Base-by-base conservation (phyloP, 2,797 vertebrate species). In the Anguilla marmorata region DNA sequence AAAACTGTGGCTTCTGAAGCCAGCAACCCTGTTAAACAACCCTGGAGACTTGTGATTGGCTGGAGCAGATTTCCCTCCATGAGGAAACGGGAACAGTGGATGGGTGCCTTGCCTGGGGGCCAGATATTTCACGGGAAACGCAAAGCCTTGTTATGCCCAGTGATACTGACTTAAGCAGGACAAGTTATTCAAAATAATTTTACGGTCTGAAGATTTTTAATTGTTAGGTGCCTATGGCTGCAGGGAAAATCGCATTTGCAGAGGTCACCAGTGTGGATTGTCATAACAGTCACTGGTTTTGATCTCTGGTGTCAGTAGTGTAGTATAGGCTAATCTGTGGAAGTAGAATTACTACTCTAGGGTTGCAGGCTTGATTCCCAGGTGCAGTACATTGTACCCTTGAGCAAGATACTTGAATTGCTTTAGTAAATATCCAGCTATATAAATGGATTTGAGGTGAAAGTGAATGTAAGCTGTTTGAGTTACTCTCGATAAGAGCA, bases 141-240 rank as follows among this genome's bases (percentile, higher is more conserved):
- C 14, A 76, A 76, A 37, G 30, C 74, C 33, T 41, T 41, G 33
- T 41, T 37, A 41, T 41, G 3, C 9, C 33, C 74, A 16, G 74
- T 76, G 3, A 76, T 37, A 33, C 74, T 76, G 12, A 76, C 74
- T 76, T 6, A 2, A 41, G 74, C 16, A 41, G 14, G 74, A 24
- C 12, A 76, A 76, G 74, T 37, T 76, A 37, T 76, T 41, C 12
- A 33, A 76, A 30, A 5, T 76, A 33, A 37, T 76, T 76, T 76
- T 37, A 41, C 37, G 74, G 74, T 76, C 74, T 41, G 74, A 76
- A 76, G 74, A 76, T 33, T 76, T 33, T 76, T 19, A 76, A 76
- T 76, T 76, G 74, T 76, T 76, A 41, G 27, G 1, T 76, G 74
- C 19, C 72, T 37, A 0, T 76, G 72, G 30, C 74, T 14, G 72